These are phyloP conservation scores for Sinotaia quadrata DNA, from an alignment of 2,888 invertebrate species.

Conservation along the genomic window DNA sequence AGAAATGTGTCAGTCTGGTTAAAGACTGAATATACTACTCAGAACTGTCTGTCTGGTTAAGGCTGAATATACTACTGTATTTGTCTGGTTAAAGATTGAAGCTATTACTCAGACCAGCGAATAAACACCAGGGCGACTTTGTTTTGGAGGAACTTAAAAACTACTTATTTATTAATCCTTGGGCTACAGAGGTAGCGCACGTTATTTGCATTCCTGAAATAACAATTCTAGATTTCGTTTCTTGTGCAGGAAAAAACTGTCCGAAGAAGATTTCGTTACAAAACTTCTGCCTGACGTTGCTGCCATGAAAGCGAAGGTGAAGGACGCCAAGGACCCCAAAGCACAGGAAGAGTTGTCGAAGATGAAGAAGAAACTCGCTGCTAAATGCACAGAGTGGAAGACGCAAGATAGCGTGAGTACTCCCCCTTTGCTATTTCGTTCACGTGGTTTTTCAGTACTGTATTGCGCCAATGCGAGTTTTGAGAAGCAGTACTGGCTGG, in stretches of 20 bases:
- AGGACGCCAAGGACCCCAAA: background rate
- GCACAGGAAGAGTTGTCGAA: constrained; percentile 11
- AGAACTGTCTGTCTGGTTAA: no score
- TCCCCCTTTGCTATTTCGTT: no score
- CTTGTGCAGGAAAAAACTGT: constrained; percentile 19
- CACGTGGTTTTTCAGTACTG: no score
- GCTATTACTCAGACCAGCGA: no score
- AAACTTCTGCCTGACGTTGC: constrained; percentile 20
- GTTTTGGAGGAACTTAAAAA: no score
- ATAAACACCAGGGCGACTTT: no score
- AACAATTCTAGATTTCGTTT: background rate
- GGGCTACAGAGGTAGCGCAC: background rate
- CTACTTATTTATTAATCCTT: background rate
- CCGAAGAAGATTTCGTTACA: constrained; percentile 15
- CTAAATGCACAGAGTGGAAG: background rate
- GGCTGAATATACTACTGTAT: no score
- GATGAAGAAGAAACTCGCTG: background rate
- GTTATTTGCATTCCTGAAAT: background rate
- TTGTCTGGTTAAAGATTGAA: no score
- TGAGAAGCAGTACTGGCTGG: no score
- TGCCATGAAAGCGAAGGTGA: constrained; percentile 1
- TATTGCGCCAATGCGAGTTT: no score
- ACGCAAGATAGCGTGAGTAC: background rate
- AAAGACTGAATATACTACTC: no score
- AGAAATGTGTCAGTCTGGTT: no score